Base-by-base conservation (phyloP, 2,888 invertebrate genomes). In the Drosophila hamatofila region DNA sequence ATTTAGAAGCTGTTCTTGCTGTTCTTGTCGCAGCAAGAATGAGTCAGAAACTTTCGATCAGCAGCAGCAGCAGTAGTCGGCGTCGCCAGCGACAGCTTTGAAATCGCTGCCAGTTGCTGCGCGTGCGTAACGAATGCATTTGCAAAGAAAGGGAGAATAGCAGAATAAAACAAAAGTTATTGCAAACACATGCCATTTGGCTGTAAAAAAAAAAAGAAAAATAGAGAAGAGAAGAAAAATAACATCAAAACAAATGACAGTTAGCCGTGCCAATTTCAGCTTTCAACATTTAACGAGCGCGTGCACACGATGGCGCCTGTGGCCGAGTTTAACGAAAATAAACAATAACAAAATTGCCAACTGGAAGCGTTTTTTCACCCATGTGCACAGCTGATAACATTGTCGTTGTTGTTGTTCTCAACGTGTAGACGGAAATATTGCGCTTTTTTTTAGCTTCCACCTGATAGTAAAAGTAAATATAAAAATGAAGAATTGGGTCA, bases 291-390 rank as follows among this genome's bases (percentile, higher is more conserved):
- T 83, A 57, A 83, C 69, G 87, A 78, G 78, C 78, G 72, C 73
- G 78, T 74, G 87, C 80, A 54, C 23, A 72, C 78, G 61, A 75
- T 81, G 84, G 84, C 87, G 87, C 87, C 82, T 69, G 54, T 63
- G 59, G 73, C 58, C 33, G 71, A 78, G 72, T 77, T 80, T 65
- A 80, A 75, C 82, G 42, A 78, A 81, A 83, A 79, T 73, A 79
- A 83, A 77, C 71, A 77, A 79, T 73, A 81, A 70, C 42, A 64
- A 23, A 42, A 56, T 54, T 57, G 60, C 37, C 49, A 54, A 63
- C 68, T 67, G 49, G 37, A 49, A 56, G 60, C 54, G 65, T 33
- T 73, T 65, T 30, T 49, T 18, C n/a, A 73, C 52, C 63, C 70
- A 78, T 63, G 70, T 77, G 70, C 65, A 57, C 33, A 44, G 33